Evolutionary conservation across 2,888 invertebrate genomes (phyloP).

Genomic region (Aporophyla nigra): DNA sequence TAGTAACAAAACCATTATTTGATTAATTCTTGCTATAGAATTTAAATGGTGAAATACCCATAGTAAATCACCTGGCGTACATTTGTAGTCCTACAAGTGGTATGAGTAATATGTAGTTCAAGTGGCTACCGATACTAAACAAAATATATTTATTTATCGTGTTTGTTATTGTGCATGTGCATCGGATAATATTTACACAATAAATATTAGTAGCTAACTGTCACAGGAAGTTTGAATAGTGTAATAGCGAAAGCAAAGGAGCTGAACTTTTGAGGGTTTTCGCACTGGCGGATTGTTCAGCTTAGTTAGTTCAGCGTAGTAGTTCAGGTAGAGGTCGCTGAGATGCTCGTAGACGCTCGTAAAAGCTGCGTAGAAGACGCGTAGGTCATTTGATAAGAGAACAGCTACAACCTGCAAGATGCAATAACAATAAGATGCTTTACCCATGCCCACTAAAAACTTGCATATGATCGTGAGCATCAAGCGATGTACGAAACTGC

Average conservation of each 20-base stretch:
- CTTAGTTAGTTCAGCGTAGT: neutral
- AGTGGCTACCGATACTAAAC: conserved; percentile 38
- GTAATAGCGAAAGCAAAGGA: neutral
- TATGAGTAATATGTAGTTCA: conserved; percentile 43
- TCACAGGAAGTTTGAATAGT: neutral
- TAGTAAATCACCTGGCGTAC: conserved; percentile 35
- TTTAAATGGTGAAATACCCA: conserved; percentile 41
- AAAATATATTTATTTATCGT: conserved; percentile 14
- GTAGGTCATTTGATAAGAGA: neutral
- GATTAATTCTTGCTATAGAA: conserved; percentile 48
- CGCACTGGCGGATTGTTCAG: neutral
- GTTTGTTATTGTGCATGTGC: conserved; percentile 25
- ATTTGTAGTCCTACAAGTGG: conserved; percentile 20
- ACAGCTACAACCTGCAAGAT: neutral
- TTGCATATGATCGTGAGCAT: neutral
- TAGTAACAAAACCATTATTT: conserved; percentile 52
- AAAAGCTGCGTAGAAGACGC: neutral
- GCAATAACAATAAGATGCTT: neutral
- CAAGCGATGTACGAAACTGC: neutral
- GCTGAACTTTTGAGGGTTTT: neutral
- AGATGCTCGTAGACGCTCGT: neutral
- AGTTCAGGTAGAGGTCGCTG: neutral
- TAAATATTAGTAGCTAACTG: conserved; percentile 9
- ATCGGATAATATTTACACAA: conserved; percentile 25
- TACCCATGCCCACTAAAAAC: neutral